Percentiles rank a stretch among this genome's conserved stretches.
Conservation (phyloP, 2,888 invertebrate species). For the Litoditis marina region DNA sequence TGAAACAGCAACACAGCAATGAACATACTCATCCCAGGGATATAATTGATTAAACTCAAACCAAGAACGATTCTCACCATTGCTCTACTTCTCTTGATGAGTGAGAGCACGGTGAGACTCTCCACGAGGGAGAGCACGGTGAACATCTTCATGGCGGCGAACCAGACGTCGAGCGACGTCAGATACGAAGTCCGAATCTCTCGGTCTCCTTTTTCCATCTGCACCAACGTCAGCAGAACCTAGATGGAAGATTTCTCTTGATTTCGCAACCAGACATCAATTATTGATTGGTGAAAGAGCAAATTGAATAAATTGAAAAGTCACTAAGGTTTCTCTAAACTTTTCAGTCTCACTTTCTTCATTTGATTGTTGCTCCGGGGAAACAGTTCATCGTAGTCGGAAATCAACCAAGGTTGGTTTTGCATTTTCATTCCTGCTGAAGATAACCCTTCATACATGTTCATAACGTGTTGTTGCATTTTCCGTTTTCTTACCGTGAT, state of each 20-base stretch:
- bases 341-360: no score
- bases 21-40: background rate
- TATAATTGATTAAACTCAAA: background rate
- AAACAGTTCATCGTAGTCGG: no score
- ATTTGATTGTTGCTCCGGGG: no score
- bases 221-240: slow-evolving; percentile 58
- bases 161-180: slow-evolving; percentile 59
- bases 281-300: no score
- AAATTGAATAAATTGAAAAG: no score
- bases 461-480: no score
- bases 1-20: background rate
- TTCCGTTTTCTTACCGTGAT: slow-evolving; percentile 60
- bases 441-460: background rate
- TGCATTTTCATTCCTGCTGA: no score
- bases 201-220: slow-evolving; percentile 59
- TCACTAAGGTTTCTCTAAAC: no score
- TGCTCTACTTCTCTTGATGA: slow-evolving; percentile 55
- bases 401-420: background rate
- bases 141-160: slow-evolving; percentile 53
- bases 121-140: slow-evolving; percentile 58
- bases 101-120: slow-evolving; percentile 50
- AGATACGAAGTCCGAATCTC: slow-evolving; percentile 55
- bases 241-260: slow-evolving; percentile 19
- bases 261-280: no score
- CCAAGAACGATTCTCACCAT: slow-evolving; percentile 38